A percentile compares a stretch with the other conserved stretches of the same genome.
These are phyloP conservation scores for Bombus consobrinus DNA, from an alignment of 1,140 invertebrate genomes.

Conservation along the genomic window DNA sequence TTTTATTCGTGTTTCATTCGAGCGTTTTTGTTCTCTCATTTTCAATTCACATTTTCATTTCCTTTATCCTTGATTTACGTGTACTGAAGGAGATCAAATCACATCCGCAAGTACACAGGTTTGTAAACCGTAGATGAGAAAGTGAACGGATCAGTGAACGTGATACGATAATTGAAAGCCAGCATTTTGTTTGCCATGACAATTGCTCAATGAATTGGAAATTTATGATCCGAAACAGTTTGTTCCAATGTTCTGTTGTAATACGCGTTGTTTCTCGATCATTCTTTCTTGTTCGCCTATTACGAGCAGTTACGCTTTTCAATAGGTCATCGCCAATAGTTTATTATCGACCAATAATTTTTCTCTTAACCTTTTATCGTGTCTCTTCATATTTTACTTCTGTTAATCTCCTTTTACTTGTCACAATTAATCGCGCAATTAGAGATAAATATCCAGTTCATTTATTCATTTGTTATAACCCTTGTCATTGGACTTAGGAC, in stretches of 20 bases:
- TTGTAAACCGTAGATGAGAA: constrained; percentile 15
- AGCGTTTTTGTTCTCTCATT: too few relatives aligned
- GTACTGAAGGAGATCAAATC: background rate
- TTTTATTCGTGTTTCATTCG: too few relatives aligned
- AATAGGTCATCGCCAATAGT: background rate
- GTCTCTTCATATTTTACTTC: background rate
- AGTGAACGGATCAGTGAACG: constrained; percentile 17
- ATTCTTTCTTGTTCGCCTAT: background rate
- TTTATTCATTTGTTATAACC: too few relatives aligned
- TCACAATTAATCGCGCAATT: too few relatives aligned
- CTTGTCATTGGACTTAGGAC: too few relatives aligned
- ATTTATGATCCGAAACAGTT: constrained; percentile 31
- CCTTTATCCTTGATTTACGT: background rate
- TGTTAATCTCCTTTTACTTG: background rate
- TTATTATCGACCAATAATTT: constrained; percentile 6
- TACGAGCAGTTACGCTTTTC: background rate
- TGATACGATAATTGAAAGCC: constrained; percentile 38
- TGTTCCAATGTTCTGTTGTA: constrained; percentile 4
- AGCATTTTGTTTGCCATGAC: constrained; percentile 42
- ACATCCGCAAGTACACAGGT: background rate
- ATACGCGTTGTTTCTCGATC: constrained; percentile 7
- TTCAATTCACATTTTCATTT: background rate
- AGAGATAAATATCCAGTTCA: too few relatives aligned
- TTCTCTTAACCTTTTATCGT: background rate
- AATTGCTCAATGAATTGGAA: constrained; percentile 46